Base-by-base conservation (phyloP, 1,140 invertebrate species). In the Bombus ignitus region DNA sequence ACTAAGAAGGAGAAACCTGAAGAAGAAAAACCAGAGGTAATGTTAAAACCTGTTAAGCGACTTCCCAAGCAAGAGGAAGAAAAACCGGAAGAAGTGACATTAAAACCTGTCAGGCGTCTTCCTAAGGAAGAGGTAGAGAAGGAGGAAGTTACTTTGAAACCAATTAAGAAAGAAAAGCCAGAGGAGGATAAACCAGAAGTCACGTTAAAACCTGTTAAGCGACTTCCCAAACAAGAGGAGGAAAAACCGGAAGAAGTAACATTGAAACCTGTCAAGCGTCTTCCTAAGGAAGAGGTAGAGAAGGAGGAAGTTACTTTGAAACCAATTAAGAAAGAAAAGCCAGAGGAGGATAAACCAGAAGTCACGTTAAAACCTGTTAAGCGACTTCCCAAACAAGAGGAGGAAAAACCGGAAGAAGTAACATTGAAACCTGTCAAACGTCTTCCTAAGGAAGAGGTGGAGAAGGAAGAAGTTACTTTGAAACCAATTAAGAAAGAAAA, bases 211-310 rank as follows among this genome's bases (percentile, higher is more conserved):
- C 32, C 32, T 32, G 32, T 32, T 32, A 32, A 1, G 32, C 32
- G 32, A 32, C 32, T 32, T 32, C 32, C 32, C 32, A 32, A 32
- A 1, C 0, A 32, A 32, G 32, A 0, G 0, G 32, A 32, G 0
- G 32, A 32, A 1, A 32, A 32, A 1, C 32, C 32, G 32, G 32
- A 32, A 32, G 32, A 85, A 12, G 94, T 95, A 42, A 91, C 91
- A 83, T 94, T 95, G 89, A 94, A 95, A 32, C 94, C 92, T 8
- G 93, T 94, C 5, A 96, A 94, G 85, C 91, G 93, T 5, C 90
- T 89, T 57, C 94, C 95, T 68, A 92, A 91, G 71, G 73, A 83
- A 65, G 85, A 90, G 18, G 85, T 87, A 10, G 80, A 80, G 32
- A 85, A 86, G 10, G 87, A 86, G 3, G 87, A 74, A 10, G 8